Base-by-base conservation (phyloP, 2,113 vertebrate species). In the Echinops telfairi region DNA sequence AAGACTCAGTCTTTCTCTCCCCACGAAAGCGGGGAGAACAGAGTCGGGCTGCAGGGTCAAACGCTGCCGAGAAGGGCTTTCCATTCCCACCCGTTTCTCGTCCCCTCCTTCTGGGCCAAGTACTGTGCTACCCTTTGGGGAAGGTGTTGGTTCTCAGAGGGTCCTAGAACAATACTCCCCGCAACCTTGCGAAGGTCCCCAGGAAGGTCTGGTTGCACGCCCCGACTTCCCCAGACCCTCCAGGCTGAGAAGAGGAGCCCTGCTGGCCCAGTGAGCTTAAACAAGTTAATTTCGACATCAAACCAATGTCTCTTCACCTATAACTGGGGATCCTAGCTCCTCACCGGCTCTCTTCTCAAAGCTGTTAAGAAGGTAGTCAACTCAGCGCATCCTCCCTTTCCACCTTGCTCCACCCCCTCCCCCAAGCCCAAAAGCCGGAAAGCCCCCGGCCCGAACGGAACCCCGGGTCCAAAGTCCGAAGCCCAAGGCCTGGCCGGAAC, bases 261-360 rank as follows among this genome's bases (percentile, higher is more conserved):
- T n/a, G 33, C 14, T 16, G n/a, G 47, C 1, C 38, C 14, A 53
- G 14, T 33, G 38, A 53, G 25, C 36, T 36, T 77, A 11, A 57
- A 16, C 36, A 78, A 75, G 36, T 83, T 91, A 25, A 90, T 57
- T 86, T 64, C 58, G 57, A 68, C 78, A 43, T 60, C 57, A 94
- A 88, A 83, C 38, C n/a, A 86, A 20, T 27, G 70, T 75, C 79
- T 88, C 70, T 83, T 92, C 57, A 66, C 64, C 58, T 10, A 0
- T 36, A 84, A 90, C 53, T 76, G 20, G 15, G 53, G 23, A 36
- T 12, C 38, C 7, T 75, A 58, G 64, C 36, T 88, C n/a, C 31
- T 25, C 53, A 4, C 47, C 29, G 71, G 29, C 58, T 86, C 83
- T 64, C 38, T 84, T 90, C 36, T 62, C 20, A 86, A 9, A 83